Conservation (phyloP, 2,888 invertebrate genomes). For the Dorcus hopei region DNA sequence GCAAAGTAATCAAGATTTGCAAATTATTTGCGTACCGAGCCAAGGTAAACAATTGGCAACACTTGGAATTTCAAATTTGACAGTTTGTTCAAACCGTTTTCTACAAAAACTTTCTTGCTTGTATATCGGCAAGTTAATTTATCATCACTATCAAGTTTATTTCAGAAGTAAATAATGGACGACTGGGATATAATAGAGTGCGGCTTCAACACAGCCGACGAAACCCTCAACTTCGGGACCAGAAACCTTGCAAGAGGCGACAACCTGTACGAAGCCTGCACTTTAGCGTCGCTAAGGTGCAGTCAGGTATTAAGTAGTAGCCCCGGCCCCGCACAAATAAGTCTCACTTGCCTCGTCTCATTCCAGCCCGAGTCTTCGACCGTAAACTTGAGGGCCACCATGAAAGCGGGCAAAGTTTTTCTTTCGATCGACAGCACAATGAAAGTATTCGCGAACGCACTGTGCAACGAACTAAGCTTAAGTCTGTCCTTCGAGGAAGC, state of each 20-base stretch:
- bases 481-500: conserved; percentile 18
- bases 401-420: conserved; percentile 14
- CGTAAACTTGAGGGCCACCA: neutral
- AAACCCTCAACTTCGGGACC: conserved; percentile 55
- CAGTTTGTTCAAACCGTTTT: too few relatives aligned
- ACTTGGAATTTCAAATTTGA: too few relatives aligned
- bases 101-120: too few relatives aligned
- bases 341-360: neutral
- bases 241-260: conserved; percentile 47
- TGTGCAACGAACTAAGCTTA: conserved; percentile 20
- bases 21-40: too few relatives aligned
- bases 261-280: conserved; percentile 52
- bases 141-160: too few relatives aligned
- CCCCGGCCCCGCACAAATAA: too few relatives aligned
- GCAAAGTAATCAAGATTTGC: too few relatives aligned
- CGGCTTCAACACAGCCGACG: conserved; percentile 51
- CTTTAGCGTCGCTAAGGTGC: conserved; percentile 45
- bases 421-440: conserved; percentile 23
- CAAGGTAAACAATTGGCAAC: too few relatives aligned
- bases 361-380: neutral
- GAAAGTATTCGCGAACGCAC: conserved; percentile 22
- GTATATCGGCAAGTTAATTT: too few relatives aligned
- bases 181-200: conserved; percentile 46
- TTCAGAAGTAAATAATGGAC: conserved; percentile 28
- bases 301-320: neutral